Evolutionary conservation across 2,888 invertebrate genomes (phyloP), one percentile per base, ranked within the genome.

Genomic region (Yponomeuta malinellus): DNA sequence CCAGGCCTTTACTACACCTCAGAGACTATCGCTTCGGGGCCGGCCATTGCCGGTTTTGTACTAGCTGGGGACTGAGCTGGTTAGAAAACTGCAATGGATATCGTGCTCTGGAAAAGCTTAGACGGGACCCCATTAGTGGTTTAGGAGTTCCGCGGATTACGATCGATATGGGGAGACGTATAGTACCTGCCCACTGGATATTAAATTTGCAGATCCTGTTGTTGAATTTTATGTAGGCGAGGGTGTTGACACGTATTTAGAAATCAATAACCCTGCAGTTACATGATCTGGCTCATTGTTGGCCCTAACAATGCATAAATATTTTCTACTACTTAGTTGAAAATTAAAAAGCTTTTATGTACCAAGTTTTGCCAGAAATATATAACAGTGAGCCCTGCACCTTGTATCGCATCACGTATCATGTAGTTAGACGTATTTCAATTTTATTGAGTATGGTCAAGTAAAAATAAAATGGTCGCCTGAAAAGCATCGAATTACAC

Each of bases 1-100:
- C 91, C 91, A 91, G 77, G 80, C 88, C 87, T 87, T 88, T 87
- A 87, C 86, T 84, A 81, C 83, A 84, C 84, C 85, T 12, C 76
- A 70, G 74, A 74, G 75, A 78, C 79, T 80, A 82, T 78, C 73
- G 81, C 79, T 73, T 79, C 75, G 71, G 69, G 76, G 12, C 68
- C 69, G 70, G 52, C 73, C 72, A 71, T 69, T 73, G 43, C 65
- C 72, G 69, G 31, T n/a, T 31, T 66, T 31, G 63, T 37, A 71
- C 68, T 67, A 70, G 70, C 37, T 64, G 29, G 12, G 6, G 52
- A 31, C 2, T 15, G 15, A 15, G 52, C 52, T 59, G 5, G 52
- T 59, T 12, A 12, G 52, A 59, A 12, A 15, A 59, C 52, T 59
- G 68, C 15, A 68, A 59, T 68, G 68, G 59, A 68, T 59, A 59